phyloP scores from a whole-genome alignment of 2,888 invertebrate species.

The Esperia sulphurella region DNA sequence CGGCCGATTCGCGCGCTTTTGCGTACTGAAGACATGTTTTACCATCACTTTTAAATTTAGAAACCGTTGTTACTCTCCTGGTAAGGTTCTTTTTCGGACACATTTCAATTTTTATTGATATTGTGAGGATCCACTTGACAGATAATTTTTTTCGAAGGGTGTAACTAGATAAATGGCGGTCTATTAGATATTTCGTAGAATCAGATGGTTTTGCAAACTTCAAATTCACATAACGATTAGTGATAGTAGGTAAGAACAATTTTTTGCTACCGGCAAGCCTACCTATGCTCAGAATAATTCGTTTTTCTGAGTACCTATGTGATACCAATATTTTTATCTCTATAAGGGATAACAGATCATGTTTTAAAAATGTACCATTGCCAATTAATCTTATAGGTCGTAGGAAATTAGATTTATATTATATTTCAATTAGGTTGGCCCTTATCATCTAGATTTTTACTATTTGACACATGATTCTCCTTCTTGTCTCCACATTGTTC shows the following conservation, averaged over 20 bases:
- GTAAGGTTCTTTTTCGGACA: slow-evolving; percentile 7
- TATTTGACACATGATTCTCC: no score
- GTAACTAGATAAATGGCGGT: slow-evolving; percentile 13
- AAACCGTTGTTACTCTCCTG: neutral
- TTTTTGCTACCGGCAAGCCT: no score
- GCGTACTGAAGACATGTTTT: slow-evolving; percentile 16
- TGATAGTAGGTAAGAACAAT: neutral
- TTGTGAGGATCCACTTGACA: slow-evolving; percentile 17
- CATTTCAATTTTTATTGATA: neutral
- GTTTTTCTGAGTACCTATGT: no score
- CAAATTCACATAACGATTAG: neutral
- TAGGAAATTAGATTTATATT: no score
- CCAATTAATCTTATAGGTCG: no score
- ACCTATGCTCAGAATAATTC: no score
- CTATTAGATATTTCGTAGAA: slow-evolving; percentile 11
- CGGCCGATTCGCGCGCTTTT: slow-evolving; percentile 51
- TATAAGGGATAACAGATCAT: no score
- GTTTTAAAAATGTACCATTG: no score
- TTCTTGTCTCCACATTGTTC: no score
- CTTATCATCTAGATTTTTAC: no score
- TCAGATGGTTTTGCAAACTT: slow-evolving; percentile 9
- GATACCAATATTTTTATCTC: no score
- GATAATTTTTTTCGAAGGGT: slow-evolving; percentile 17
- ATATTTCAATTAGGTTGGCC: no score
- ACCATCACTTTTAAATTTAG: slow-evolving; percentile 8